These are phyloP conservation scores for Gadus macrocephalus DNA, from an alignment of 2,113 vertebrate genomes.

Conservation along the genomic window DNA sequence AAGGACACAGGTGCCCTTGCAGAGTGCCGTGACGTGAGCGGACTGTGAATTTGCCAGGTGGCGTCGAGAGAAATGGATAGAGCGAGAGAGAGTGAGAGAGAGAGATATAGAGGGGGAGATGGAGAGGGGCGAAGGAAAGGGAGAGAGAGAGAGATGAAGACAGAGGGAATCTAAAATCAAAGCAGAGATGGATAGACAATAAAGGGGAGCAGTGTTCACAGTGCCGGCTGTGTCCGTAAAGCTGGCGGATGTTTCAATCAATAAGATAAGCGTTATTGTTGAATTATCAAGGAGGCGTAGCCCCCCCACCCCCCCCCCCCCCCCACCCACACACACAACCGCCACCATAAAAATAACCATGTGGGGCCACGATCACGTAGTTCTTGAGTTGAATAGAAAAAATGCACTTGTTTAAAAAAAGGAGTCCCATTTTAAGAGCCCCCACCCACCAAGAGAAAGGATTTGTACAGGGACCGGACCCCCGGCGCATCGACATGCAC, in stretches of 20 bases:
- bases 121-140: background rate
- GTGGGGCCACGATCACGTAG: no score
- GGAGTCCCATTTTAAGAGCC: no score
- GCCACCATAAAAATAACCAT: no score
- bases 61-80: slow-evolving; percentile 62
- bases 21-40: slow-evolving; percentile 76
- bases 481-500: slow-evolving; percentile 17
- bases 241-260: slow-evolving; percentile 45
- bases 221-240: slow-evolving; percentile 52
- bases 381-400: no score
- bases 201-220: slow-evolving; percentile 44
- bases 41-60: slow-evolving; percentile 81
- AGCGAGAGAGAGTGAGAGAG: slow-evolving; percentile 59
- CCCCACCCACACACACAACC: no score
- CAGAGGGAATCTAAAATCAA: slow-evolving; percentile 16
- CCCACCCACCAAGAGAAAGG: no score
- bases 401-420: no score
- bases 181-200: slow-evolving; percentile 41
- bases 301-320: no score
- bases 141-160: slow-evolving; percentile 39
- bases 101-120: slow-evolving; percentile 51
- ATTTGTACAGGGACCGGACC: background rate
- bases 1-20: slow-evolving; percentile 81
- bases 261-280: slow-evolving; percentile 33
- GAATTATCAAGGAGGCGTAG: background rate